These are phyloP conservation scores for Ichneumon xanthorius DNA, from an alignment of 2,888 invertebrate genomes.

Conservation along the genomic window DNA sequence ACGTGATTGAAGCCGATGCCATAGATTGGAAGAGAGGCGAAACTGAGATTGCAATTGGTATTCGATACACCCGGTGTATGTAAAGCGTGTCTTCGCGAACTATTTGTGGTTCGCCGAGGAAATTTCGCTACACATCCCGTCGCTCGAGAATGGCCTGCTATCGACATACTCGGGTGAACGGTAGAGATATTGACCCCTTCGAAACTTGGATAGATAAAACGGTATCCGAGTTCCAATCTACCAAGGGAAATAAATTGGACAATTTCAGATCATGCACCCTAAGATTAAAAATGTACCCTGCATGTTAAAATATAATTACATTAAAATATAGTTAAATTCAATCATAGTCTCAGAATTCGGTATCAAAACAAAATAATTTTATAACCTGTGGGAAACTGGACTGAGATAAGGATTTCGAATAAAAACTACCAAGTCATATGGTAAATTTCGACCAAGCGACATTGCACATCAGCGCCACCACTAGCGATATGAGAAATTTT, in stretches of 20 bases:
- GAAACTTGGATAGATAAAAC: not conserved
- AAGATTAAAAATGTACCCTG: not conserved
- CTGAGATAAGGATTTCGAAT: no score
- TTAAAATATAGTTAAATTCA: not conserved
- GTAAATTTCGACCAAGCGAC: no score
- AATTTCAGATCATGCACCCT: not conserved
- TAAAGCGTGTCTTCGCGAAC: constrained; percentile 5
- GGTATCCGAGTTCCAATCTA: not conserved
- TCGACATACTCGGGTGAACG: not conserved
- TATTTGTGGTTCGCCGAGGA: not conserved
- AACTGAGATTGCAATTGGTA: constrained; percentile 46
- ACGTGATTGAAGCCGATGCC: constrained; percentile 12
- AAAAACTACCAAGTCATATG: no score
- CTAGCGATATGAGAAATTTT: no score
- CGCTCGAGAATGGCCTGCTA: not conserved
- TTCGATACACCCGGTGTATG: constrained; percentile 18
- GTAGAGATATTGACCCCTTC: not conserved
- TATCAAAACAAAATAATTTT: no score
- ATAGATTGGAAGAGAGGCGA: not conserved
- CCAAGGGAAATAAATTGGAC: not conserved
- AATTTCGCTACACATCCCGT: constrained; percentile 4
- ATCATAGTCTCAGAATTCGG: not conserved
- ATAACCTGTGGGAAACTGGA: no score
- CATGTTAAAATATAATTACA: not conserved
- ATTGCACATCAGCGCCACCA: no score